Base-by-base conservation (phyloP, 1,140 invertebrate species). In the Nomia melanderi region DNA sequence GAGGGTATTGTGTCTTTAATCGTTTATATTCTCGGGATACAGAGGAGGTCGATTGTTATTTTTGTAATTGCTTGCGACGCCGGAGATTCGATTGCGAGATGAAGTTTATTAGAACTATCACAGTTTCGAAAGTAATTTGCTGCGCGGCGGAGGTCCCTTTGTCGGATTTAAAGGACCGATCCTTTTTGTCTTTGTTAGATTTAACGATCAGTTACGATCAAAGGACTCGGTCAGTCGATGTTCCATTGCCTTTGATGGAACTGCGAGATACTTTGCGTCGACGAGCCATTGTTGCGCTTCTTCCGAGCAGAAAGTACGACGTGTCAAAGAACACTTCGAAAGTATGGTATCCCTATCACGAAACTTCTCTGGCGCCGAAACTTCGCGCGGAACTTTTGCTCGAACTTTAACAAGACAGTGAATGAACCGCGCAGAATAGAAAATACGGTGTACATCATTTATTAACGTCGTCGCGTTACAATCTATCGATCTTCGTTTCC, bases 381-480 rank as follows among this genome's bases (percentile, higher is more conserved):
- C 41, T 44, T 44, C 41, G 50, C 14, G 23, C 23, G n/a, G 20
- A 8, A 25, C 50, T 20, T 12, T 33, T 17, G 2, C 11, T 1
- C 27, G n/a, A 36, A 62, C 41, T 50, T 63, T 36, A 33, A 53
- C 41, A 31, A 63, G 31, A 8, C 11, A 2, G n/a, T 23, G 50
- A 20, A 27, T 25, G 27, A 20, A 8, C 20, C 17, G 20, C 12
- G 7, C 6, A 25, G 8, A 66, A 66, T 33, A 41, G 39, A 47
- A 54, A 57, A 57, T 33, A 17, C 23, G 9, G 20, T 2, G 39
- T 25, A 75, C 25, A 23, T 33, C 53, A 17, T 75, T n/a, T 29
- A 57, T 75, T 75, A 75, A 31, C 29, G 53, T 57, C 64, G 33
- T 39, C 47, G 25, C 39, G 53, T 17, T 31, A 57, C 31, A 20